phyloP scores from a whole-genome alignment of 2,113 vertebrate species.

The Psittacula cyanocephala region DNA sequence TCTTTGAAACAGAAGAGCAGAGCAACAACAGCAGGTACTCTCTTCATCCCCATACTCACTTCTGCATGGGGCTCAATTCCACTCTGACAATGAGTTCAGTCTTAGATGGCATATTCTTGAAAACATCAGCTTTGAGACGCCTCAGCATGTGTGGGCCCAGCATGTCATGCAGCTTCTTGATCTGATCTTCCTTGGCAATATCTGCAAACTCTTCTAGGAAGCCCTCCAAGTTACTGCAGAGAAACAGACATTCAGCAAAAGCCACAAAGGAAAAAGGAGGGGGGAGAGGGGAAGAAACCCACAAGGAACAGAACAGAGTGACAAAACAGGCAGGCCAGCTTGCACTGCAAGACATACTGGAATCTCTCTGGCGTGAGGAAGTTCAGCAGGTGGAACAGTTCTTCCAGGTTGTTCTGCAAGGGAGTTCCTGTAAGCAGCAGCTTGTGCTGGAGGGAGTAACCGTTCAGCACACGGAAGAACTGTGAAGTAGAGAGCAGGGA shows the following conservation, averaged over 20 bases:
- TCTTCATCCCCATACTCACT: constrained; percentile 76
- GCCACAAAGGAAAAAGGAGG: not conserved
- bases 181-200: constrained; percentile 98
- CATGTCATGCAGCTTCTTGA: constrained; percentile 98
- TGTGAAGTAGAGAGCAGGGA: constrained; percentile 45
- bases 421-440: constrained; percentile 94
- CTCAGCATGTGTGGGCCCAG: constrained; percentile 96
- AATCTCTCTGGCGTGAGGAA: constrained; percentile 95
- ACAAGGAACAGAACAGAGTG: not conserved
- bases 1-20: not conserved
- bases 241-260: constrained; percentile 25
- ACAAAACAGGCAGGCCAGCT: constrained; percentile 1
- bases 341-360: constrained; percentile 81
- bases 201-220: constrained; percentile 98
- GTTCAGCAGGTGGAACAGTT: constrained; percentile 95
- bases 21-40: not conserved
- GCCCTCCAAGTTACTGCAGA: constrained; percentile 90
- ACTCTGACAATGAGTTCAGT: constrained; percentile 95
- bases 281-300: not conserved
- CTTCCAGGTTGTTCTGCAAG: constrained; percentile 96
- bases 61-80: constrained; percentile 97
- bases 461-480: constrained; percentile 96
- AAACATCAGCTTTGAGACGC: constrained; percentile 96
- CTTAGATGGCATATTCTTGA: constrained; percentile 99
- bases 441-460: constrained; percentile 95